Evolutionary conservation across 1,140 invertebrate species (phyloP).

Genomic region (Nephila pilipes): DNA sequence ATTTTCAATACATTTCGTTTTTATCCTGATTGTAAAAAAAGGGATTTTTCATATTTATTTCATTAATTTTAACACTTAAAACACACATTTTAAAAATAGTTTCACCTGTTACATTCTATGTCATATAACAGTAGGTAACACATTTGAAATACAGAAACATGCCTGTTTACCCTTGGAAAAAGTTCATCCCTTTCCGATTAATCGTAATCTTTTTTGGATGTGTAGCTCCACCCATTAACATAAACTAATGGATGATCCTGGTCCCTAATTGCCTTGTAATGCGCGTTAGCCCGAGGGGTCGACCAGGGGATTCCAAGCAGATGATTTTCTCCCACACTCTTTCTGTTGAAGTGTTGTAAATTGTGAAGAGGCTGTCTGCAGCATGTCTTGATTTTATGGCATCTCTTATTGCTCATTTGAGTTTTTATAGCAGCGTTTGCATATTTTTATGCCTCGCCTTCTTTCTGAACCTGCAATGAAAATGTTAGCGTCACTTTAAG

Average conservation of each 20-base stretch:
- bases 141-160: not conserved
- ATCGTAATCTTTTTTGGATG: not conserved
- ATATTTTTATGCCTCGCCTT: conserved; percentile 38
- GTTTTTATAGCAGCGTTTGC: conserved; percentile 39
- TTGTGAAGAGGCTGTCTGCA: conserved; percentile 7
- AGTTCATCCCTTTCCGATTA: not conserved
- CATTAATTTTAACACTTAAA: too few species aligned
- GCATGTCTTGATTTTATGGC: conserved; percentile 20
- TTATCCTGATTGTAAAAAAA: too few species aligned
- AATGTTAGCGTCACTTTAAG: conserved; percentile 22
- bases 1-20: too few species aligned
- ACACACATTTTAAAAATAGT: not conserved
- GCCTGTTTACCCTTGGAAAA: not conserved
- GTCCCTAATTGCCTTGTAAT: conserved; percentile 13
- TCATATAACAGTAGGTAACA: not conserved
- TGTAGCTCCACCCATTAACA: conserved; percentile 34
- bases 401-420: conserved; percentile 18
- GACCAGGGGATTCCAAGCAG: not conserved
- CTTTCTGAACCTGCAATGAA: conserved; percentile 6
- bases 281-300: not conserved
- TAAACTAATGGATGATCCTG: not conserved
- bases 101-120: not conserved
- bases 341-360: conserved; percentile 1
- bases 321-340: not conserved
- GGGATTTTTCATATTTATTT: too few species aligned